phyloP scores from a whole-genome alignment of 2,113 vertebrate genomes.

The Rhagologus leucostigma region DNA sequence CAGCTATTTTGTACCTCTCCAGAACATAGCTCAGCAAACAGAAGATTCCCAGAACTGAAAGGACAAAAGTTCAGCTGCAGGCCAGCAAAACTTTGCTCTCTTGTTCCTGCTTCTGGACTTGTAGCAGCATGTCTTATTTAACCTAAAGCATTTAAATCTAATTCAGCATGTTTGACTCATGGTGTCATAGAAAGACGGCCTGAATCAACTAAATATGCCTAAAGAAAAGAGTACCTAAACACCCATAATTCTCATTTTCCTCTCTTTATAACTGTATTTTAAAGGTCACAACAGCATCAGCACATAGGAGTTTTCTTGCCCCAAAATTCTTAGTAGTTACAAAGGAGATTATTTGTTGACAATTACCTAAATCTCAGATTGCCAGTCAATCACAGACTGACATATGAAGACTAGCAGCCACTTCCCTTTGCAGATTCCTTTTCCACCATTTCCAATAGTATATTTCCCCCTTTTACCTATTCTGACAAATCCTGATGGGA shows the following conservation, averaged over 20 bases:
- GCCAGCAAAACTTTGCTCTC: background rate
- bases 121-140: background rate
- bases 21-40: background rate
- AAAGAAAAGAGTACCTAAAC: background rate
- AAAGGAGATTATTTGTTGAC: background rate
- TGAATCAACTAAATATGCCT: background rate
- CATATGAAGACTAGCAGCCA: background rate
- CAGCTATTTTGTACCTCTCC: background rate
- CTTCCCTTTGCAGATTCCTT: background rate
- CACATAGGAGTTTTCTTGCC: background rate
- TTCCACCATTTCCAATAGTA: background rate
- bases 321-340: background rate
- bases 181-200: accelerated
- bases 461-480: background rate
- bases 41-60: background rate
- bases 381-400: background rate
- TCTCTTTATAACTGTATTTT: background rate
- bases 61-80: background rate
- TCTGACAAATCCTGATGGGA: background rate
- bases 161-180: background rate
- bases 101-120: background rate
- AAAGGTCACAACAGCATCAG: background rate
- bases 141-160: background rate
- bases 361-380: background rate
- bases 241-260: background rate